phyloP scores from a whole-genome alignment of 53 echinoderm and acorn worm genomes.

The Patiria pectinifera region DNA sequence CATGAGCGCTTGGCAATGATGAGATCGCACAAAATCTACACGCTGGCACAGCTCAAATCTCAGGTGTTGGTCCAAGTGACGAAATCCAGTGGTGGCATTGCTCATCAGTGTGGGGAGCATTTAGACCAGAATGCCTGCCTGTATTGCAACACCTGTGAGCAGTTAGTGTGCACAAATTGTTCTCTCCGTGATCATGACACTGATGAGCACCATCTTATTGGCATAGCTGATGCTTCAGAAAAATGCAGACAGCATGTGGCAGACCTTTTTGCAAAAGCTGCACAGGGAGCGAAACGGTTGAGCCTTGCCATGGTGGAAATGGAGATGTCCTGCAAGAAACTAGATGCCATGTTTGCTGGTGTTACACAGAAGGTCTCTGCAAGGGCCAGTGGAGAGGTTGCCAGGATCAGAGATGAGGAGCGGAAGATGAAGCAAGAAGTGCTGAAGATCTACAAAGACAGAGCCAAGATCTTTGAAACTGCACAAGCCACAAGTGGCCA shows the following conservation, averaged over 20 bases:
- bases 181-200: neutral
- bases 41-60: slow-evolving; percentile 13
- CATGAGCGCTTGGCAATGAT: slow-evolving; percentile 20
- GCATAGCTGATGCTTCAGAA: neutral
- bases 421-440: slow-evolving; percentile 7
- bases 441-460: slow-evolving; percentile 2
- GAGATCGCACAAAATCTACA: slow-evolving; percentile 25
- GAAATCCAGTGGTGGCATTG: neutral
- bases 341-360: neutral
- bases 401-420: slow-evolving; percentile 1
- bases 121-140: neutral
- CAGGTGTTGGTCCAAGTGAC: neutral
- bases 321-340: neutral
- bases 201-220: neutral
- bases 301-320: neutral
- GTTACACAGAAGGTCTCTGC: slow-evolving; percentile 22
- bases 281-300: neutral
- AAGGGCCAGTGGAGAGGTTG: neutral
- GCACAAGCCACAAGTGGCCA: neutral
- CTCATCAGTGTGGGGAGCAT: neutral
- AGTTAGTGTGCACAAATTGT: neutral
- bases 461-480: neutral
- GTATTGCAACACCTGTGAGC: slow-evolving; percentile 20
- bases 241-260: slow-evolving; percentile 13
- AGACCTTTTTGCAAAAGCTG: neutral